Conservation (phyloP, 2,888 invertebrate genomes). For the Machimus atricapillus region DNA sequence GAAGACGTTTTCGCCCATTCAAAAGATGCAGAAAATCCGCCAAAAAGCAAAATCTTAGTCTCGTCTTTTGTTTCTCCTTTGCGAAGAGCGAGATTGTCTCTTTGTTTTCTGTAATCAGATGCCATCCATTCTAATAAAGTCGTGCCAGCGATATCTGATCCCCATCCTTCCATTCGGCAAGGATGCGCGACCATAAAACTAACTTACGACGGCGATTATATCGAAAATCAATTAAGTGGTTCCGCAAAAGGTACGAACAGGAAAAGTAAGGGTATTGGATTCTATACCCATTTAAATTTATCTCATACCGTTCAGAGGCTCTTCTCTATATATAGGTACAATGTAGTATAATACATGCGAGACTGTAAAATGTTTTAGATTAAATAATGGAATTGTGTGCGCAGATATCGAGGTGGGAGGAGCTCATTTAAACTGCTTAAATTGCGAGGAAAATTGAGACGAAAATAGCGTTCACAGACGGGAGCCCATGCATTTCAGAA, state of each 20-base stretch:
- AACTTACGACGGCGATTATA: conserved; percentile 32
- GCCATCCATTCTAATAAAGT: conserved; percentile 21
- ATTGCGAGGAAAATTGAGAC: conserved; percentile 2
- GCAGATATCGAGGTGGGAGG: neutral
- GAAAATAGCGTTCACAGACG: neutral
- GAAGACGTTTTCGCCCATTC: neutral
- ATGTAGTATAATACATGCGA: neutral
- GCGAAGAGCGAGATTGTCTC: neutral
- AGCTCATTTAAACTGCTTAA: conserved; percentile 20
- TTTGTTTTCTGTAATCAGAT: neutral
- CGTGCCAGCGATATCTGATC: neutral
- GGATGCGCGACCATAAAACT: conserved; percentile 11
- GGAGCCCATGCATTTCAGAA: neutral
- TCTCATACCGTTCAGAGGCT: neutral
- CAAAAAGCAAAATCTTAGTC: neutral
- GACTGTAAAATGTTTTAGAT: neutral
- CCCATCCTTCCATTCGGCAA: neutral
- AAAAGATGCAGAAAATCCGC: neutral
- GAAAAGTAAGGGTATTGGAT: neutral
- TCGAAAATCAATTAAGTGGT: conserved; percentile 36
- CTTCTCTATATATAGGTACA: neutral
- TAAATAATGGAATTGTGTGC: conserved; percentile 10
- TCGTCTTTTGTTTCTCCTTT: neutral
- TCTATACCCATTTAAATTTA: conserved; percentile 27
- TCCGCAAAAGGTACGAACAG: conserved; percentile 3